phyloP scores from a whole-genome alignment of 1,140 invertebrate genomes.

The Pinna nobilis region DNA sequence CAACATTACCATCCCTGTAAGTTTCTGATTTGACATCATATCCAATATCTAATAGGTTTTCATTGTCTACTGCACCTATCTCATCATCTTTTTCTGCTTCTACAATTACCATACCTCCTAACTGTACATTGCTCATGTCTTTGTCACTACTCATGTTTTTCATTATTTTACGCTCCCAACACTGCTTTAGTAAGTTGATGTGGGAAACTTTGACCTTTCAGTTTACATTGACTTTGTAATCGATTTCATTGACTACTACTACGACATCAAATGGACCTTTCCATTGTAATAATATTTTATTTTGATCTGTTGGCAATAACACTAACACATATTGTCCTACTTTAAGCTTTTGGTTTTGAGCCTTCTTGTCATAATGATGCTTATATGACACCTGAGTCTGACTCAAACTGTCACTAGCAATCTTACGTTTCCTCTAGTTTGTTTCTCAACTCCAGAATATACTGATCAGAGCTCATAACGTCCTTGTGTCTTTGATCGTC shows the following conservation, averaged over 20 bases:
- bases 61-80: conserved; percentile 3
- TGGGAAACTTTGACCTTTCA: not conserved
- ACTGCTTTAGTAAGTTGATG: conserved; percentile 13
- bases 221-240: conserved; percentile 2
- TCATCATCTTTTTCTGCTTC: not conserved
- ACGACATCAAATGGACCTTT: conserved; percentile 1
- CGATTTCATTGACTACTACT: not conserved
- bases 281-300: conserved; percentile 33
- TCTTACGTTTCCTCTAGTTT: conserved; percentile 37
- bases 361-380: conserved; percentile 3
- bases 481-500: conserved; percentile 19
- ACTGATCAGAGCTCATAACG: conserved; percentile 37
- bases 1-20: not conserved
- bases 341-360: not conserved
- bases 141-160: no score
- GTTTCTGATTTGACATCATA: not conserved
- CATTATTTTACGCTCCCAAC: not conserved
- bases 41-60: not conserved
- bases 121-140: not conserved
- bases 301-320: conserved; percentile 2
- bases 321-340: conserved; percentile 37
- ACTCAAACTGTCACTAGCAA: conserved; percentile 7
- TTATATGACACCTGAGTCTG: not conserved
- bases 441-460: conserved; percentile 46
- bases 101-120: not conserved